phyloP scores from a whole-genome alignment of 2,113 vertebrate species.

The Osmerus mordax region DNA sequence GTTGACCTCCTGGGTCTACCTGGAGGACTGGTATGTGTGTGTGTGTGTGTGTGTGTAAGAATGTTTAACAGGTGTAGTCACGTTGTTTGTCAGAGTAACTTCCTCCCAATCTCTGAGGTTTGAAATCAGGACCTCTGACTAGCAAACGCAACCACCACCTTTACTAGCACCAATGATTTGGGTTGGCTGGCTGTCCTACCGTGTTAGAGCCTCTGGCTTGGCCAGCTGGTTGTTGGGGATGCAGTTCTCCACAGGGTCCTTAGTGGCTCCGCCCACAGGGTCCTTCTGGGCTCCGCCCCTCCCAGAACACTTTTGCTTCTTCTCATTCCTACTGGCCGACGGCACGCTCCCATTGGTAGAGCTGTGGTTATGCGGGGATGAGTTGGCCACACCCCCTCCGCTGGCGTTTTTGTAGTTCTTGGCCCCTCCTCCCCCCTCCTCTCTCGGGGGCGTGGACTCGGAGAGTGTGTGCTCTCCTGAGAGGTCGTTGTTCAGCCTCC shows the following conservation, averaged over 20 bases:
- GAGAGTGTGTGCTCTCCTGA: constrained; percentile 74
- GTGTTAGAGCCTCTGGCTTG: constrained; percentile 89
- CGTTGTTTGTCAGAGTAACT: too few species aligned
- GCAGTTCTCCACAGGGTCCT: constrained; percentile 95
- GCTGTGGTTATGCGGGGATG: constrained; percentile 89
- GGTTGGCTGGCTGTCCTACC: constrained; percentile 68
- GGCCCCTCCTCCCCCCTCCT: constrained; percentile 72
- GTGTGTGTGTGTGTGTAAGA: neutral
- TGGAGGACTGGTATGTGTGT: neutral
- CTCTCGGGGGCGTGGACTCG: constrained; percentile 82
- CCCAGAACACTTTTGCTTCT: constrained; percentile 90
- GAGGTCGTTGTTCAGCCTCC: constrained; percentile 96
- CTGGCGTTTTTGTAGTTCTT: constrained; percentile 92
- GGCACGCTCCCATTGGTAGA: constrained; percentile 90
- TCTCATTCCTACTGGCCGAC: constrained; percentile 82
- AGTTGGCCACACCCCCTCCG: constrained; percentile 83
- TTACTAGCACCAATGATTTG: too few species aligned
- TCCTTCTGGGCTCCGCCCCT: constrained; percentile 76
- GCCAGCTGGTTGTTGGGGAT: constrained; percentile 99
- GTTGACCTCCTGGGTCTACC: too few species aligned
- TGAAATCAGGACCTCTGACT: too few species aligned
- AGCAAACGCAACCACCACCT: too few species aligned
- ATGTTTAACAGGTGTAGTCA: neutral
- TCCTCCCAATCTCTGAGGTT: too few species aligned
- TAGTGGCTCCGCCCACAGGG: constrained; percentile 59